phyloP scores from a whole-genome alignment of 37 sponge, comb jelly and placozoan genomes.

The Axinella damicornis region DNA sequence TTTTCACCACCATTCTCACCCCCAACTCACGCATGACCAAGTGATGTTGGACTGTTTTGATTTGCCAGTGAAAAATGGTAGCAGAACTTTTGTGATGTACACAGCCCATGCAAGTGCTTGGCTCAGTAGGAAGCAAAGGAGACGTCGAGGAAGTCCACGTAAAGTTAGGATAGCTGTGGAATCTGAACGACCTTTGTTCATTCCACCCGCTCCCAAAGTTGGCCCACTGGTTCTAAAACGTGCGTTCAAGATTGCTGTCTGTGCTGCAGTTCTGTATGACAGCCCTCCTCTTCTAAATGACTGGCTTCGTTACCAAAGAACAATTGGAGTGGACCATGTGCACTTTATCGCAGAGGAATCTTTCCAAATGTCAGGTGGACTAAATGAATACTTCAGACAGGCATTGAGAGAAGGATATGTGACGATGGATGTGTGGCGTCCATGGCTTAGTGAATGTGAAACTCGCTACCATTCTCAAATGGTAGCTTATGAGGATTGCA shows the following conservation, averaged over 20 bases:
- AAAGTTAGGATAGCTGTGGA: neutral
- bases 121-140: neutral
- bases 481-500: constrained; percentile 17
- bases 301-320: constrained; percentile 21
- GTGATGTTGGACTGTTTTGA: constrained; percentile 7
- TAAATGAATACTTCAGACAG: neutral
- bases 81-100: neutral
- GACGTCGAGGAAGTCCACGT: neutral
- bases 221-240: neutral
- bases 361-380: too few species aligned
- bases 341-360: constrained; percentile 8
- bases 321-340: constrained; percentile 19
- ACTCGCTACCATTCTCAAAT: constrained; percentile 16
- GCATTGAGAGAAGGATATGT: neutral
- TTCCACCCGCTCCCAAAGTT: neutral
- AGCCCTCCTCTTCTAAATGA: neutral
- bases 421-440: neutral
- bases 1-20: too few species aligned
- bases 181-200: constrained; percentile 1
- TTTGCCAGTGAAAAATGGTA: neutral
- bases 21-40: neutral
- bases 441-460: neutral
- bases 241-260: neutral
- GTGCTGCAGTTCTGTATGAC: neutral
- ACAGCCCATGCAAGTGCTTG: neutral